Evolutionary conservation across 2,888 invertebrate species (phyloP), one percentile per base, ranked within the genome.

Genomic region (Cryptus armator): DNA sequence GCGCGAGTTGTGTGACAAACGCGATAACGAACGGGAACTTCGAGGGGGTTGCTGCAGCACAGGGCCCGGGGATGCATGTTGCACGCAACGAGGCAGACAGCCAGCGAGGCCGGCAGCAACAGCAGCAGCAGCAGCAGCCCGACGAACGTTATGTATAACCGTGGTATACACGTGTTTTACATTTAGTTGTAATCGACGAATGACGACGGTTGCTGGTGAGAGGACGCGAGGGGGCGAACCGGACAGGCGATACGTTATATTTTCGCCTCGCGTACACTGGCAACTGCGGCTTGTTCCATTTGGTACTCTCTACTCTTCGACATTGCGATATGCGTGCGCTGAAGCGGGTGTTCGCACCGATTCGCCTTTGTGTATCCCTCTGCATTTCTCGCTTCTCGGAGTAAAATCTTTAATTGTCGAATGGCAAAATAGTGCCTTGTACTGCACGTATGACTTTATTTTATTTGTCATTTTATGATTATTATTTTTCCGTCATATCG

Each of bases 181-280:
- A 86, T 86, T 71, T 59, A 81, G 53, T 83, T 77, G 81, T 83
- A 85, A 87, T 87, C 83, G 81, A 72, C 78, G 84, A 87, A 86
- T 85, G 83, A 87, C 80, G 84, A 62, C 14, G 62, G 62, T 68
- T 75, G 43, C 19, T 29, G 51, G 46, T 56, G 48, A 32, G 43
- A 66, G 76, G 74, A 44, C 62, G 66, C 29, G 32, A 64, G 46
- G 44, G 48, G 71, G 16, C 12, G 62, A 14, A 70, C 32, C 37
- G 77, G 62, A 64, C 24, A 76, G 77, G 66, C 59, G 67, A 68
- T 64, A 62, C 79, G 51, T 83, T 79, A 70, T 75, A 37, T 37
- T 37, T 64, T 72, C 53, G 66, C 51, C 56, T 62, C 37, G 72
- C 70, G 53, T 53, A 56, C 66, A 12, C 19, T 6, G 24, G 70